These are phyloP conservation scores for Gracilinanus agilis DNA, from an alignment of 2,113 vertebrate species.

Conservation along the genomic window DNA sequence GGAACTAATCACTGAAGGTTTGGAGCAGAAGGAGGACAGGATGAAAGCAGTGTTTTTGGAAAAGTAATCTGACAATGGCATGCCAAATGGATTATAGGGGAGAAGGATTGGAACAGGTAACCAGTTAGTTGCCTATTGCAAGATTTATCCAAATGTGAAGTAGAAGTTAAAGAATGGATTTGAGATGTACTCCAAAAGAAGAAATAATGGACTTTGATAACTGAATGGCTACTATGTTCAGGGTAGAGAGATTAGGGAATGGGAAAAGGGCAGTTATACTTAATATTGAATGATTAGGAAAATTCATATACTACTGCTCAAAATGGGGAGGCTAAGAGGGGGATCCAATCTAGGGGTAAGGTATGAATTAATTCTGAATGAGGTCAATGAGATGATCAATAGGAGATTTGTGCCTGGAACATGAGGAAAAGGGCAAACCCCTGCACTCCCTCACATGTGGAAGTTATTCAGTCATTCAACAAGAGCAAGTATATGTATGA, in stretches of 20 bases:
- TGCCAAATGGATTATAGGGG: not conserved
- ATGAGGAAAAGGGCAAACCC: not conserved
- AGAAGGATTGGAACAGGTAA: not conserved
- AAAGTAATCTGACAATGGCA: not conserved
- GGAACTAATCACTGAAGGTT: not conserved
- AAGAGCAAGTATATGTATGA: not conserved
- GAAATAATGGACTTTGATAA: not conserved
- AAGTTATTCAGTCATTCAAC: not conserved
- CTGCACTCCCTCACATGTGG: not conserved
- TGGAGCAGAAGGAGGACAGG: not conserved
- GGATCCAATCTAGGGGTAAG: not conserved
- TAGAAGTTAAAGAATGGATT: not conserved
- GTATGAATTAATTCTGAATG: slow-evolving; percentile 7
- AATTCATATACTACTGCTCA: not conserved
- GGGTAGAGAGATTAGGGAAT: not conserved
- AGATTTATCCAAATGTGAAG: no score
- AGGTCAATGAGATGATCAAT: not conserved
- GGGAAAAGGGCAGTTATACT: not conserved
- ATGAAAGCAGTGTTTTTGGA: not conserved
- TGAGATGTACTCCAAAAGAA: not conserved
- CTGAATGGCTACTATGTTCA: not conserved
- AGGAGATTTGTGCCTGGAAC: not conserved
- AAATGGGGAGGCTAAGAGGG: not conserved
- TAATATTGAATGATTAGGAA: not conserved
- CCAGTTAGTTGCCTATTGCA: not conserved